A percentile compares a stretch with the other conserved stretches of the same genome.
Evolutionary conservation across 2,888 invertebrate genomes (phyloP).

Genomic region (Acanthosepion lycidas): DNA sequence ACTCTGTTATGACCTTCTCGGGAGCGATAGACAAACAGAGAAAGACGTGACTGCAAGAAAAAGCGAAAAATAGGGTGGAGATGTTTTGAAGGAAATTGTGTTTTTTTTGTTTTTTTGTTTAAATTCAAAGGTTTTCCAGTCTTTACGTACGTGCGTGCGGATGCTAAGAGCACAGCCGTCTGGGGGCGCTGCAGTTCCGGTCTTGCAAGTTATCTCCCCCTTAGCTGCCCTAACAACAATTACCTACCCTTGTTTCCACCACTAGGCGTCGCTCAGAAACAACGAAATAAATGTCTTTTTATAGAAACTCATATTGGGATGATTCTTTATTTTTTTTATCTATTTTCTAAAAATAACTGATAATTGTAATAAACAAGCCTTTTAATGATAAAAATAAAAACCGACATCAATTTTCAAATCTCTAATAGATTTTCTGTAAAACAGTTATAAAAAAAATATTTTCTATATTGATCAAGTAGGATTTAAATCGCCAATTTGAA

Average conservation of each 20-base stretch:
- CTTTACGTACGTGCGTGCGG: conserved; percentile 33
- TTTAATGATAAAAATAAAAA: too few relatives aligned
- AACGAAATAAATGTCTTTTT: neutral
- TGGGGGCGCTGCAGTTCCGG: neutral
- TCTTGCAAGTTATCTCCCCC: neutral
- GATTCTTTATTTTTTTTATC: neutral
- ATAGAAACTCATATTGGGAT: neutral
- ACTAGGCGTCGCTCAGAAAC: neutral
- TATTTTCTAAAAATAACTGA: neutral
- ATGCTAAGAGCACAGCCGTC: neutral
- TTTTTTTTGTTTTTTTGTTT: neutral
- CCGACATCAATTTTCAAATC: too few relatives aligned
- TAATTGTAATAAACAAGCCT: too few relatives aligned
- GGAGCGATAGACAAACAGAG: neutral
- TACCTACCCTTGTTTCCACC: neutral
- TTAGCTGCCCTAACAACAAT: neutral
- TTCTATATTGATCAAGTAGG: too few relatives aligned
- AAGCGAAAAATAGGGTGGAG: neutral
- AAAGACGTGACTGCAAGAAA: neutral
- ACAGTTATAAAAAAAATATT: too few relatives aligned
- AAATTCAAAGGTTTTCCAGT: neutral
- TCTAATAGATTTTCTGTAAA: too few relatives aligned
- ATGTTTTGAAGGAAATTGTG: neutral
- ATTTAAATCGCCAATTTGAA: too few relatives aligned
- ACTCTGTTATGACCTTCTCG: neutral